Conservation (phyloP, 1,140 invertebrate species). For the Akabosia matsudoensis region DNA sequence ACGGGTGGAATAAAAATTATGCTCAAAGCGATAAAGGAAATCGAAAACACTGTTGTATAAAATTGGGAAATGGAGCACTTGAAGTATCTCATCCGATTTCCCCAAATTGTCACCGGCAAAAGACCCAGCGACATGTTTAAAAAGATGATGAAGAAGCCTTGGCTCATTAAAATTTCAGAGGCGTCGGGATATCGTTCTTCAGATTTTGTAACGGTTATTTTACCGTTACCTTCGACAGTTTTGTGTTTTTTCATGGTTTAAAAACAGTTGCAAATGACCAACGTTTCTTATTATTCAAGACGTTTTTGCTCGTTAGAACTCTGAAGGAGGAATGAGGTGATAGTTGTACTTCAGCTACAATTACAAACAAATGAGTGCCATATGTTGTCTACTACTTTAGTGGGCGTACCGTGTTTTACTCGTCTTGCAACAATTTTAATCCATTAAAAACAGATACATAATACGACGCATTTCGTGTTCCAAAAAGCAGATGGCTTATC, state of each 20-base stretch:
- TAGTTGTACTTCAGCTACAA: too few species aligned
- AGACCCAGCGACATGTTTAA: slow-evolving; percentile 32
- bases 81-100: slow-evolving; percentile 22
- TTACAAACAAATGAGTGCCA: too few species aligned
- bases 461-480: too few species aligned
- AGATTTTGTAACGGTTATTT: background rate
- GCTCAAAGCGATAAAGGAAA: background rate
- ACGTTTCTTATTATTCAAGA: too few species aligned
- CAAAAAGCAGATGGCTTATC: too few species aligned
- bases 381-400: too few species aligned
- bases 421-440: too few species aligned
- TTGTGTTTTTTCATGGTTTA: background rate
- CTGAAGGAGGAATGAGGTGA: too few species aligned
- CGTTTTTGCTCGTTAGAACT: too few species aligned
- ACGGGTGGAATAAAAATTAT: background rate
- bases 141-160: slow-evolving; percentile 24
- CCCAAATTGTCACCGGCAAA: slow-evolving; percentile 25
- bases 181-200: slow-evolving; percentile 13
- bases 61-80: slow-evolving; percentile 25
- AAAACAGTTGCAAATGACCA: too few species aligned
- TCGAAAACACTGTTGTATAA: slow-evolving; percentile 17
- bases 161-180: slow-evolving; percentile 12
- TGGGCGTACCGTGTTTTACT: too few species aligned
- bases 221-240: background rate
- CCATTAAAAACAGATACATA: too few species aligned